Evolutionary conservation across 2,113 vertebrate genomes (phyloP), one percentile per base, ranked within the genome.

Genomic region (Equus quagga): DNA sequence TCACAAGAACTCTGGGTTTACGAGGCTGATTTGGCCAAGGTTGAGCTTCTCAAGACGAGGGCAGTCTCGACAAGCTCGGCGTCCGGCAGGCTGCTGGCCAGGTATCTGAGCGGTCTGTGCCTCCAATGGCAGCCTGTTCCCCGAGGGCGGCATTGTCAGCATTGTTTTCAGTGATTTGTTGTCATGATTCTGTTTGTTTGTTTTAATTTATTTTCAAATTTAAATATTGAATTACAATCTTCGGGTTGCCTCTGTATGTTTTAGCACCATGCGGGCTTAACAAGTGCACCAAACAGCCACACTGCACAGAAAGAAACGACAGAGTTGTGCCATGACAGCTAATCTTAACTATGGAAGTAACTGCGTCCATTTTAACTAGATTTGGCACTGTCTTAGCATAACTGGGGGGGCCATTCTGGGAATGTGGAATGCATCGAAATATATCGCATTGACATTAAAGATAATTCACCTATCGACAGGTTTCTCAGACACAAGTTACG

Each of bases 311-410:
- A 75, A 46, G 36, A 3, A 44, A 65, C 17, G 64, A 54, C 31
- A 26, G 46, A 26, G 60, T 54, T 60, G 62, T 51, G 33, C 36
- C 60, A 56, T 14, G 33, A 58, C 12, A 46, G 65, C 2, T 17
- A 17, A 41, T 46, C 60, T 65, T 88, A 65, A 51, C 54, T 56
- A n/a, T 7, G 15, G 51, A 67, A 94, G 33, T 75, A 51, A 51
- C 19, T 44, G 28, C 56, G 64, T 85, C 54, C 36, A 51, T 44
- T 76, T 95, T 91, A 81, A 64, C 69, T 82, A 93, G 94, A 58
- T 46, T 9, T 89, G 86, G 70, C 41, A 73, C 23, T 44, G 15
- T 4, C 12, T 46, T 33, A 73, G 70, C 54, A 64, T 31, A 24
- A 73, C 19, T 14, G 10, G 69, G 41, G 41, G 58, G 51, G 24